A percentile compares a stretch with the other conserved stretches of the same genome.
These are phyloP conservation scores for Toxonevra muliebris DNA, from an alignment of 2,888 invertebrate species.

Conservation along the genomic window DNA sequence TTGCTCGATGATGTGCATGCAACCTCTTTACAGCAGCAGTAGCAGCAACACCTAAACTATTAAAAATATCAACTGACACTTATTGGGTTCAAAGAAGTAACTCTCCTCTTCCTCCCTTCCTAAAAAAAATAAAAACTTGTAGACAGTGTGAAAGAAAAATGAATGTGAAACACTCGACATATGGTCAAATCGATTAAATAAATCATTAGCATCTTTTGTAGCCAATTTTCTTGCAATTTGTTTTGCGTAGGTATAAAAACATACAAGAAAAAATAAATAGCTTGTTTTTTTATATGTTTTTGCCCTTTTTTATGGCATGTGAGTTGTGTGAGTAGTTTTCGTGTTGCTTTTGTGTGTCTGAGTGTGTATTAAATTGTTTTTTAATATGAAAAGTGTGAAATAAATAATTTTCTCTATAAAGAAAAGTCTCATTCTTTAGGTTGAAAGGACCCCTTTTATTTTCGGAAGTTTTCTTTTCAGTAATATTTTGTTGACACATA, in stretches of 20 bases:
- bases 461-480: slow-evolving; percentile 2
- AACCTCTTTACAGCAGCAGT: no score
- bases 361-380: slow-evolving; percentile 57
- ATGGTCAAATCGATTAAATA: slow-evolving; percentile 65
- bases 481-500: slow-evolving; percentile 34
- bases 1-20: background rate
- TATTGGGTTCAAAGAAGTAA: slow-evolving; percentile 39
- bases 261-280: slow-evolving; percentile 16
- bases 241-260: slow-evolving; percentile 22
- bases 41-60: slow-evolving; percentile 47
- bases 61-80: slow-evolving; percentile 49
- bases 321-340: slow-evolving; percentile 36
- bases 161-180: slow-evolving; percentile 48
- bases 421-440: background rate
- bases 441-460: slow-evolving; percentile 26
- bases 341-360: slow-evolving; percentile 47
- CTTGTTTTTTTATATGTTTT: slow-evolving; percentile 1
- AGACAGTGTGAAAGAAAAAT: slow-evolving; percentile 24
- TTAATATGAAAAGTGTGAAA: slow-evolving; percentile 54
- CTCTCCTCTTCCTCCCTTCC: slow-evolving; percentile 12
- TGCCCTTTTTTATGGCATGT: slow-evolving; percentile 35
- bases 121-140: slow-evolving; percentile 27
- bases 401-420: slow-evolving; percentile 36
- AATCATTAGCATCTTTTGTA: slow-evolving; percentile 64
- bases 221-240: slow-evolving; percentile 57